These are phyloP conservation scores for Cartodere bifasciata DNA, from an alignment of 2,888 invertebrate genomes.

Conservation along the genomic window DNA sequence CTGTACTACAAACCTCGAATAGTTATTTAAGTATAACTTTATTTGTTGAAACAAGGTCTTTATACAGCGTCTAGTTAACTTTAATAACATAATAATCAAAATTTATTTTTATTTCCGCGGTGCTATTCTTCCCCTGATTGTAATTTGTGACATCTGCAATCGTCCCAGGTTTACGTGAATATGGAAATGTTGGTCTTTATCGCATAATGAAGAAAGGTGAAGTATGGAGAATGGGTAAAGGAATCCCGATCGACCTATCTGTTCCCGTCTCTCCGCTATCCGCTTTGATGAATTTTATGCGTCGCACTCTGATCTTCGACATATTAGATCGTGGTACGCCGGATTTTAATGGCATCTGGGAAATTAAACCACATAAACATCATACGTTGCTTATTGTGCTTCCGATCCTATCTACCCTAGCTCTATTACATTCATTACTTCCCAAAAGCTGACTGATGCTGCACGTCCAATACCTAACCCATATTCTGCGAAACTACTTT, in stretches of 20 bases:
- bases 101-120: too few species aligned
- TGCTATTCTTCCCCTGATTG: conserved; percentile 17
- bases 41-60: too few species aligned
- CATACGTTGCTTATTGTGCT: conserved; percentile 29
- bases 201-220: conserved; percentile 31
- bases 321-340: conserved; percentile 29
- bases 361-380: conserved; percentile 36
- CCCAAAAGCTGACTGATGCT: too few species aligned
- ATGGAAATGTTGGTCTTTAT: conserved; percentile 30
- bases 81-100: too few species aligned
- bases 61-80: too few species aligned
- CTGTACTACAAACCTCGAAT: too few species aligned
- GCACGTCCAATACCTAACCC: too few species aligned
- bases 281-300: conserved; percentile 34
- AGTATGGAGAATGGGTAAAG: conserved; percentile 21
- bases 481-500: too few species aligned
- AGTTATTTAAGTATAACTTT: too few species aligned
- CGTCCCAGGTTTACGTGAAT: conserved; percentile 15
- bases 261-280: conserved; percentile 15
- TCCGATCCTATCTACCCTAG: too few species aligned
- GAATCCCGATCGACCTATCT: conserved; percentile 20
- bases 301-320: conserved; percentile 28
- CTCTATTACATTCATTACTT: too few species aligned
- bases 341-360: conserved; percentile 34
- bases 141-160: conserved; percentile 32